Percentiles rank a stretch among this genome's conserved stretches.
Conservation (phyloP, 2,888 invertebrate species). For the Pseudolycoriella hygida region DNA sequence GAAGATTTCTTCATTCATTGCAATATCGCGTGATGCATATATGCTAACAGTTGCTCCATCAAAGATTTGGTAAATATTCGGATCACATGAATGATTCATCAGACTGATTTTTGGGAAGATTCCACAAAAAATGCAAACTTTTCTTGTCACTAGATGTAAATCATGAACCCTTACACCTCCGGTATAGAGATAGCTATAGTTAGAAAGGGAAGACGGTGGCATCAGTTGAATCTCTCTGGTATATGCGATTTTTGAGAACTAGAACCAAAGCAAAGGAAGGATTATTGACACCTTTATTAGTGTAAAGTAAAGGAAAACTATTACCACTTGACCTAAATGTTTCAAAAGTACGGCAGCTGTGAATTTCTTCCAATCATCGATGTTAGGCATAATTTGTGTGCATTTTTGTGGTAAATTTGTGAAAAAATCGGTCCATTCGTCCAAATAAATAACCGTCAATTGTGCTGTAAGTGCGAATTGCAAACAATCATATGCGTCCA, state of each 20-base stretch:
- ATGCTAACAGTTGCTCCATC: slow-evolving; percentile 51
- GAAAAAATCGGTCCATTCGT: slow-evolving; percentile 45
- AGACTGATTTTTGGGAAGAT: slow-evolving; percentile 75
- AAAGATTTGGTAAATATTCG: slow-evolving; percentile 62
- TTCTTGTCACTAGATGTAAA: slow-evolving; percentile 7
- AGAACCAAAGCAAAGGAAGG: background rate
- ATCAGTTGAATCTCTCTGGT: slow-evolving; percentile 29
- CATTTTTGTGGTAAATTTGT: slow-evolving; percentile 28
- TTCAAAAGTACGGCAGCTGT: slow-evolving; percentile 47
- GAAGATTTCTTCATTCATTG: slow-evolving; percentile 49
- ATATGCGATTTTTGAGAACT: slow-evolving; percentile 44
- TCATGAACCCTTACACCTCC: background rate
- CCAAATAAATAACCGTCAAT: slow-evolving; percentile 46
- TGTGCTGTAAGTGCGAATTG: slow-evolving; percentile 47
- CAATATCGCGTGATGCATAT: slow-evolving; percentile 44
- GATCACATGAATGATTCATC: slow-evolving; percentile 86
- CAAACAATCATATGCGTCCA: slow-evolving; percentile 43
- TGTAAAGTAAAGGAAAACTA: slow-evolving; percentile 19
- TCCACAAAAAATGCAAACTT: slow-evolving; percentile 47
- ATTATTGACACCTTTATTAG: background rate
- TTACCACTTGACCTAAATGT: slow-evolving; percentile 60
- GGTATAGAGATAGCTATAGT: slow-evolving; percentile 6
- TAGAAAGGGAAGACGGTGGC: slow-evolving; percentile 12
- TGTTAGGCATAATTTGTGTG: slow-evolving; percentile 17
- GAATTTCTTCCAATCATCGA: slow-evolving; percentile 29